These are phyloP conservation scores for Neodiprion lecontei DNA, from an alignment of 1,140 invertebrate species.

Conservation along the genomic window DNA sequence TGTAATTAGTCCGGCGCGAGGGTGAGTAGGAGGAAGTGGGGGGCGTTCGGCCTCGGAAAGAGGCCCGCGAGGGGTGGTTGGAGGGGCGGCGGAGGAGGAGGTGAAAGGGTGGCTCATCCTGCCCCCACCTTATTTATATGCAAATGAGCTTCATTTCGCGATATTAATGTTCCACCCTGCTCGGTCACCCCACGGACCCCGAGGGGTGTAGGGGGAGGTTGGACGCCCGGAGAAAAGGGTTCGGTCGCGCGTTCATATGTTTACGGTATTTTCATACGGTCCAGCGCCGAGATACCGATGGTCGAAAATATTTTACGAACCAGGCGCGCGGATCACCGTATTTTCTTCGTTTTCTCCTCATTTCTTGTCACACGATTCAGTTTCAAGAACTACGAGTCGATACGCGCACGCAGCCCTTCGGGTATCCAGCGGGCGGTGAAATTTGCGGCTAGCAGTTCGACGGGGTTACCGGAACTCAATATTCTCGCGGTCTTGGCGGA, in stretches of 20 bases:
- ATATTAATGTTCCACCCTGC: constrained; percentile 77
- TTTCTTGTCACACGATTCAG: too few relatives aligned
- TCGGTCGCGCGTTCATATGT: constrained; percentile 48
- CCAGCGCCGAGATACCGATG: not conserved
- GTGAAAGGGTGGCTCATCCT: constrained; percentile 50
- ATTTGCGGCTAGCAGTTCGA: not conserved
- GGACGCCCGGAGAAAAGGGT: constrained; percentile 50
- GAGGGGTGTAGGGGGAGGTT: constrained; percentile 18
- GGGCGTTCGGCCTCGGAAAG: constrained; percentile 24
- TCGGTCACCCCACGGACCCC: constrained; percentile 62
- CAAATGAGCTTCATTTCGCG: constrained; percentile 87
- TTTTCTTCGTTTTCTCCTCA: too few relatives aligned
- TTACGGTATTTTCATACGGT: constrained; percentile 49
- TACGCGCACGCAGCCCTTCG: too few relatives aligned
- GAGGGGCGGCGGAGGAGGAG: constrained; percentile 20
- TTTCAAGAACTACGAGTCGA: too few relatives aligned
- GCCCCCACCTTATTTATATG: constrained; percentile 81
- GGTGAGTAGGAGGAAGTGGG: constrained; percentile 17
- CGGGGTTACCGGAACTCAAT: not conserved
- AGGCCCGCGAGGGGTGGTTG: constrained; percentile 17
- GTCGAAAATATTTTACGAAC: too few relatives aligned
- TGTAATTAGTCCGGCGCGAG: constrained; percentile 59
- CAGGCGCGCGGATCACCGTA: too few relatives aligned
- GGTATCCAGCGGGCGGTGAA: too few relatives aligned
- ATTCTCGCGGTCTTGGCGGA: not conserved